Conservation (phyloP, 2,113 vertebrate genomes). For the Puffinus mauretanicus region DNA sequence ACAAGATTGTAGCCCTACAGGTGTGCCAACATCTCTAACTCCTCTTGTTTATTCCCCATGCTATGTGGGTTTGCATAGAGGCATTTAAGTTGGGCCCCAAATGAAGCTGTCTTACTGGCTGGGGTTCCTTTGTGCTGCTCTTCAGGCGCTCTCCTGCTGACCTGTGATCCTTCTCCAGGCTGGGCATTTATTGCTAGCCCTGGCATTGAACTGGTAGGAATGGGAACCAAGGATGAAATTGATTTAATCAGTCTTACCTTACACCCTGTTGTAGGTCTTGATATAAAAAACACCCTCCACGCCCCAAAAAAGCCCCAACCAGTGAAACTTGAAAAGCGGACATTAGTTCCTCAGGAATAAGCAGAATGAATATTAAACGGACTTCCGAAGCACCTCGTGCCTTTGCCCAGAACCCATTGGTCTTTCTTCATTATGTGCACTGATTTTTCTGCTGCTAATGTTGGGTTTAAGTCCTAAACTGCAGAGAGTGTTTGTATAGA, state of each 20-base stretch:
- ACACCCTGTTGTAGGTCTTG: not conserved
- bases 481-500: not conserved
- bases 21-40: too few relatives aligned
- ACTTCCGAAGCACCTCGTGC: not conserved
- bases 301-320: rapidly evolving
- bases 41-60: too few relatives aligned
- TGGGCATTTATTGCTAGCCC: too few relatives aligned
- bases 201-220: too few relatives aligned
- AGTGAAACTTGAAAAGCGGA: not conserved
- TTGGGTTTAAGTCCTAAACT: not conserved
- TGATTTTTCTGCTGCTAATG: not conserved
- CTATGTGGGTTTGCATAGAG: too few relatives aligned
- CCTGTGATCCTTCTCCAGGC: too few relatives aligned
- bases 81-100: too few relatives aligned
- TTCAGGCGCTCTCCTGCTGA: too few relatives aligned
- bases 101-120: too few relatives aligned
- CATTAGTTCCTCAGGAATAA: not conserved
- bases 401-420: not conserved
- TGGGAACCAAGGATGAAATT: not conserved
- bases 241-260: not conserved
- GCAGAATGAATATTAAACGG: not conserved
- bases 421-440: not conserved
- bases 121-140: too few relatives aligned
- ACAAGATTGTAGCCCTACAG: too few relatives aligned
- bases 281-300: not conserved